Percentiles rank a stretch among this genome's conserved stretches.
These are phyloP conservation scores for Mesoclemmys tuberculata DNA, from an alignment of 2,113 vertebrate species.

Conservation along the genomic window DNA sequence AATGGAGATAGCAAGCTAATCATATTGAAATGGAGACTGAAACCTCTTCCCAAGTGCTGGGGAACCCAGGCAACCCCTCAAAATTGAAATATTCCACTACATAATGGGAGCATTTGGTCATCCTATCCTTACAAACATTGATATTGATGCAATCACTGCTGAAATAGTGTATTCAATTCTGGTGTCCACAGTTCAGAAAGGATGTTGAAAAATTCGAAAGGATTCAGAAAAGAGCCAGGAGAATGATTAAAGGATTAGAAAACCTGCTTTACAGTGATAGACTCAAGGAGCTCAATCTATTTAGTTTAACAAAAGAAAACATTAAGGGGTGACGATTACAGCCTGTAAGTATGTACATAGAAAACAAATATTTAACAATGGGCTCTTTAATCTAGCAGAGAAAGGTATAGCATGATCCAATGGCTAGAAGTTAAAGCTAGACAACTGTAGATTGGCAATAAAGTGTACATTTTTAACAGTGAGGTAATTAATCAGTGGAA, in stretches of 20 bases:
- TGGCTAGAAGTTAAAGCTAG: neutral
- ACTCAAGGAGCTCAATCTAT: too few species aligned
- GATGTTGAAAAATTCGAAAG: neutral
- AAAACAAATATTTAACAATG: too few species aligned
- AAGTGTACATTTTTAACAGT: neutral
- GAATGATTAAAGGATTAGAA: too few species aligned
- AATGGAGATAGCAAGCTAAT: rapidly evolving
- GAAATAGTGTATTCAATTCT: neutral
- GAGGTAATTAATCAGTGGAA: neutral
- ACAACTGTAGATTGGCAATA: neutral
- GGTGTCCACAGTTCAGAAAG: neutral
- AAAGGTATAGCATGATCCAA: too few species aligned
- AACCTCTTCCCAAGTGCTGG: rapidly evolving
- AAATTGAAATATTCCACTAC: neutral
- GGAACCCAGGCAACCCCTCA: rapidly evolving
- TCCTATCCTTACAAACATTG: neutral
- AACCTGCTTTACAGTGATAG: too few species aligned
- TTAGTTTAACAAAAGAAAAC: too few species aligned
- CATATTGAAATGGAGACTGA: rapidly evolving
- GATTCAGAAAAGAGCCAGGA: too few species aligned
- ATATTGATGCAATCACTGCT: neutral
- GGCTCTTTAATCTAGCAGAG: too few species aligned
- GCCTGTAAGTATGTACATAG: too few species aligned
- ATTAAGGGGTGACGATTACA: too few species aligned
- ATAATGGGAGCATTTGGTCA: rapidly evolving